Evolutionary conservation across 2,888 invertebrate species (phyloP), one percentile per base, ranked within the genome.

Genomic region (Andrena dorsata): DNA sequence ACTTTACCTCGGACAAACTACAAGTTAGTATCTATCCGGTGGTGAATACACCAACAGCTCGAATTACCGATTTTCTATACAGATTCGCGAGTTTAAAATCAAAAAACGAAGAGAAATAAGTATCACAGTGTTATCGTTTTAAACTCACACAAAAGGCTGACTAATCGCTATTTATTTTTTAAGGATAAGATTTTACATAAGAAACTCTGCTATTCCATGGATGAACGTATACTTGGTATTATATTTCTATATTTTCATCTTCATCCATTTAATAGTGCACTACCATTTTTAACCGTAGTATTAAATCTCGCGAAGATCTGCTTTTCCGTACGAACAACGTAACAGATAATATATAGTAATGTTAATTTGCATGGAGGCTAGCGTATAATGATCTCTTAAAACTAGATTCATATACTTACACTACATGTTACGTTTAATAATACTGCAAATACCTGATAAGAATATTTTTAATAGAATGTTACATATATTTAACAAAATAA

Each of bases 1-100:
- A 68, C 86, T 92, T 41, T 89, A 93, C 75, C 81, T 92, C 76
- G 91, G 92, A 63, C 93, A 93, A 61, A 88, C 92, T 56, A 82
- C 79, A 28, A 76, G 49, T 73, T 88, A 72, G 58, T 41, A 32
- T 47, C 20, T 32, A 49, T 49, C n/a, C 76, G 16, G 16, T 65
- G 28, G 10, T 5, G 4, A 56, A 56, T 26, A 23, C 26, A 56
- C 23, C 16, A 26, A 4, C 47, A 41, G 20, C 16, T 41, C 41
- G 41, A 41, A 41, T 41, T 41, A 41, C 41, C 16, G 41, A 1
- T 41, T 41, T 1, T 16, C 41, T 41, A 41, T 41, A 1, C 41
- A 41, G 41, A 4, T 41, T 41, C 41, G 41, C 41, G 41, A 4
- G 41, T 5, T 41, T 41, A 4, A 41, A 41, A 41, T 41, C 16